Conservation (phyloP, 2,113 vertebrate genomes). For the Hemichromis elongatus region DNA sequence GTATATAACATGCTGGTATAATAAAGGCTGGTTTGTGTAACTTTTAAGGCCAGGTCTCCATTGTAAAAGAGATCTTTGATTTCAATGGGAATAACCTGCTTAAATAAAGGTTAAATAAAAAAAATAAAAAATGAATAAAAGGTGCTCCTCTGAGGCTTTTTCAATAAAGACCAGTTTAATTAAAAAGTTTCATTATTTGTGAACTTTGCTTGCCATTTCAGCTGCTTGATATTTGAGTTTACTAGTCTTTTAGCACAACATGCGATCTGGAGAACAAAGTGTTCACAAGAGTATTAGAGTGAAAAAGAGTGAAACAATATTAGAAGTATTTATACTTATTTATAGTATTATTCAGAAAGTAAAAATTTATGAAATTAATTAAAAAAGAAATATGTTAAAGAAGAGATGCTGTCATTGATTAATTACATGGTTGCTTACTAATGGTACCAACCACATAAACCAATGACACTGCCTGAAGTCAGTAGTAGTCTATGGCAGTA, state of each 20-base stretch:
- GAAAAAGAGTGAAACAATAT: not conserved
- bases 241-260: not conserved
- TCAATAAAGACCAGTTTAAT: not conserved
- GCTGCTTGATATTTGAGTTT: not conserved
- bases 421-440: not conserved
- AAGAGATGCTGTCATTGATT: not conserved
- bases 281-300: not conserved
- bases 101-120: not conserved
- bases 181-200: not conserved
- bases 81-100: not conserved
- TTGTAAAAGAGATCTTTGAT: not conserved
- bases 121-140: not conserved
- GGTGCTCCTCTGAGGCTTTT: not conserved
- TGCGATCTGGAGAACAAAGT: conserved; percentile 1
- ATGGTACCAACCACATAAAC: not conserved
- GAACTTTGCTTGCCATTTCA: not conserved
- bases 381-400: not conserved
- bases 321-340: not conserved
- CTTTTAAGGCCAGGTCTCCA: not conserved
- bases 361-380: not conserved
- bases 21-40: not conserved
- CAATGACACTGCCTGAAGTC: not conserved
- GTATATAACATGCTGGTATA: not conserved
- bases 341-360: not conserved
- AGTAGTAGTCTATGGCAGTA: not conserved